A percentile compares a stretch with the other conserved stretches of the same genome.
These are phyloP conservation scores for Agrochola litura DNA, from an alignment of 2,888 invertebrate species.

Conservation along the genomic window DNA sequence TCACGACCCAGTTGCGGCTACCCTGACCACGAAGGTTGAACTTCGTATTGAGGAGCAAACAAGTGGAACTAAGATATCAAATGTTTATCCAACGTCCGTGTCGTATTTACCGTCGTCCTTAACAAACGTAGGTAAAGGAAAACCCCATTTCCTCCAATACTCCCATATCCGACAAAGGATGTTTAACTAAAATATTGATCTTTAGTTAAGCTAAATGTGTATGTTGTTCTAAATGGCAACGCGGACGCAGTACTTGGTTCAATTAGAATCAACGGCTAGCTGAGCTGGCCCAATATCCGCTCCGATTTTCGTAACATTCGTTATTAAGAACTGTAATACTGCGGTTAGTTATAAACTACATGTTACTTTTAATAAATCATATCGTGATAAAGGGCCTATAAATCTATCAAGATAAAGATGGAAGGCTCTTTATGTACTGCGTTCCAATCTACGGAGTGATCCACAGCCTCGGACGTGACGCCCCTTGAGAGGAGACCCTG, in stretches of 20 bases:
- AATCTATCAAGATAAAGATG: conserved; percentile 25
- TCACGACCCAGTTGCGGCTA: conserved; percentile 68
- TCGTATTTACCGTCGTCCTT: conserved; percentile 59
- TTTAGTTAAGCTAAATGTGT: conserved; percentile 57
- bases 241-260: conserved; percentile 9
- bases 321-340: conserved; percentile 43
- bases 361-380: conserved; percentile 24
- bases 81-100: conserved; percentile 48
- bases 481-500: conserved; percentile 78
- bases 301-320: conserved; percentile 54
- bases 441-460: conserved; percentile 49
- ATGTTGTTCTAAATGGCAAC: conserved; percentile 41
- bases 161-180: conserved; percentile 71
- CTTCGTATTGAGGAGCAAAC: conserved; percentile 56
- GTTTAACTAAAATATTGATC: conserved; percentile 82
- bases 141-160: conserved; percentile 80
- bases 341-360: conserved; percentile 38
- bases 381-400: background rate
- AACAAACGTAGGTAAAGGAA: conserved; percentile 67
- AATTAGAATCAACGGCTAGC: conserved; percentile 44
- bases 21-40: conserved; percentile 69
- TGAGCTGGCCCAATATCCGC: conserved; percentile 61
- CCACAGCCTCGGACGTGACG: conserved; percentile 81
- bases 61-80: conserved; percentile 46
- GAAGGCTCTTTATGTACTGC: conserved; percentile 7